These are phyloP conservation scores for Takifugu ocellatus DNA, from an alignment of 2,797 vertebrate species.

Conservation along the genomic window DNA sequence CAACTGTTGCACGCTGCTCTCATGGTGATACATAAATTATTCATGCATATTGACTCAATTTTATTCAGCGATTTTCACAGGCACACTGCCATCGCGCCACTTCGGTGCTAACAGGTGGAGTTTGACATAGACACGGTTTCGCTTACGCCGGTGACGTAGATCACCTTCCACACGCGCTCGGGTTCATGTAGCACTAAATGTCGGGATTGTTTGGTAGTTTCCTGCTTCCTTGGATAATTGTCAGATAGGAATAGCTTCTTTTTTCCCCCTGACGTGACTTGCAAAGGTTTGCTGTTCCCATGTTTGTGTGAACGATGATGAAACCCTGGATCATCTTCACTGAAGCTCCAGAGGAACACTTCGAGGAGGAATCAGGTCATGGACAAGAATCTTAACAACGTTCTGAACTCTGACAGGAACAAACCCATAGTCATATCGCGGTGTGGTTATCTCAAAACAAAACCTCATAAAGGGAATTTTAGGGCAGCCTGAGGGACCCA, in stretches of 20 bases:
- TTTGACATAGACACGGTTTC: conserved; percentile 2
- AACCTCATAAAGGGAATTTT: background rate
- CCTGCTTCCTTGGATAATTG: no score
- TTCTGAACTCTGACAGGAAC: conserved; percentile 16
- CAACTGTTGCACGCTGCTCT: conserved; percentile 22
- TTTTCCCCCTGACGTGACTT: conserved; percentile 6
- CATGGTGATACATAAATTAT: conserved; percentile 21
- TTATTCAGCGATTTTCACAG: conserved; percentile 52
- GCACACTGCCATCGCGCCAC: conserved; percentile 13
- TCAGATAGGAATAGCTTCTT: no score
- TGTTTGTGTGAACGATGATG: conserved; percentile 35
- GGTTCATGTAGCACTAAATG: no score
- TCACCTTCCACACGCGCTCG: background rate
- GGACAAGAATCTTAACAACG: conserved; percentile 23
- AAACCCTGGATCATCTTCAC: conserved; percentile 22
- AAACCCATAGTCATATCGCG: conserved; percentile 1
- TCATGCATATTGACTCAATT: conserved; percentile 32
- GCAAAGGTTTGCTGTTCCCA: conserved; percentile 16
- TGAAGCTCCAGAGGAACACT: conserved; percentile 24
- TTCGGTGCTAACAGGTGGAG: conserved; percentile 23
- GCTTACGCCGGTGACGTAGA: background rate
- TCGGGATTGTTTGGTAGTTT: no score
- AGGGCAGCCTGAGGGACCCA: conserved; percentile 20
- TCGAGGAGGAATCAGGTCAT: conserved; percentile 38
- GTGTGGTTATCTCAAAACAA: conserved; percentile 13